Evolutionary conservation across 2,888 invertebrate genomes (phyloP).

Genomic region (Alcis repandata): DNA sequence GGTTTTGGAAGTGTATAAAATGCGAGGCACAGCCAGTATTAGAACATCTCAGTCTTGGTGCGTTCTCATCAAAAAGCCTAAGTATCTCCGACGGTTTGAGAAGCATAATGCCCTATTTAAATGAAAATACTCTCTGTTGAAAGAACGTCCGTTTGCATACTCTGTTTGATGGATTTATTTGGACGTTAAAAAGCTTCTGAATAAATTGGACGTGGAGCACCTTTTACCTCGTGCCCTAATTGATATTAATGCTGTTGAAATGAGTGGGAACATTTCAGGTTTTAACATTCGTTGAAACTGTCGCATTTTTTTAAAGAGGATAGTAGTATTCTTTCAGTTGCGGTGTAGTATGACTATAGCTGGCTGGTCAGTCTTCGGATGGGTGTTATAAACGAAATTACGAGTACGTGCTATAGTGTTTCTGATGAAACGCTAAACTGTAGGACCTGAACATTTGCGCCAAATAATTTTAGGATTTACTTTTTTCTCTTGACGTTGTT

Average conservation of each 20-base stretch:
- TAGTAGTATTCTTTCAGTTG: no score
- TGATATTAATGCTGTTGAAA: constrained; percentile 37
- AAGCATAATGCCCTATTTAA: constrained; percentile 39
- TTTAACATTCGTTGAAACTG: background rate
- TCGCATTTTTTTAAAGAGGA: background rate
- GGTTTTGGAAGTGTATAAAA: no score
- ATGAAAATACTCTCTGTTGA: constrained; percentile 37
- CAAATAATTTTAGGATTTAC: no score
- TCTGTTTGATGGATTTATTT: constrained; percentile 46
- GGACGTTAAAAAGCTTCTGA: constrained; percentile 44
- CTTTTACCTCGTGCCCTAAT: constrained; percentile 36
- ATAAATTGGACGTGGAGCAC: constrained; percentile 42
- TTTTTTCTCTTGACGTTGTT: no score
- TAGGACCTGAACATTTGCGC: no score
- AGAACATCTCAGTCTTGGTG: constrained; percentile 6
- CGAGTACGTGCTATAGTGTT: no score
- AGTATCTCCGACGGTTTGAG: constrained; percentile 32
- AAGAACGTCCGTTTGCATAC: constrained; percentile 42
- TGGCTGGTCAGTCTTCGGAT: no score
- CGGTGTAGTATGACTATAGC: background rate
- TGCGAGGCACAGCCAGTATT: background rate
- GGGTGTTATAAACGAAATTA: no score
- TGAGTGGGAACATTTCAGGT: constrained; percentile 19
- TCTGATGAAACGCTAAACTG: no score
- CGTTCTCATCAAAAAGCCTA: constrained; percentile 21